phyloP scores from a whole-genome alignment of 2,888 invertebrate species.

The Cheilosia impressa region DNA sequence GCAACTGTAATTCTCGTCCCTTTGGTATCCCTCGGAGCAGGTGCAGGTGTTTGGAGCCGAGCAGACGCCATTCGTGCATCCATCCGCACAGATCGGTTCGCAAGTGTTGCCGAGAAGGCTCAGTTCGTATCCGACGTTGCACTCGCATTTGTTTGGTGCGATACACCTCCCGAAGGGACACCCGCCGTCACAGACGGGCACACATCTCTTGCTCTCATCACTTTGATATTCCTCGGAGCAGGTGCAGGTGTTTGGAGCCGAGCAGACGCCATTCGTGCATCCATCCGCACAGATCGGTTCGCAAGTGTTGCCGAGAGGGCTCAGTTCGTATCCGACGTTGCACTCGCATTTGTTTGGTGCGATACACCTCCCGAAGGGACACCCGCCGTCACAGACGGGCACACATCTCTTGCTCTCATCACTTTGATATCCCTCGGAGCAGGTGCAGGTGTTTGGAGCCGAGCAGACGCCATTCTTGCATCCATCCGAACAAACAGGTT shows the following conservation, averaged over 20 bases:
- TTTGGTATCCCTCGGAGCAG: constrained; percentile 80
- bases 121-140: constrained; percentile 81
- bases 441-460: constrained; percentile 79
- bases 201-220: constrained; percentile 77
- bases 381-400: constrained; percentile 78
- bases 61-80: constrained; percentile 73
- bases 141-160: constrained; percentile 84
- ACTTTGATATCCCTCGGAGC: constrained; percentile 79
- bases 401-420: constrained; percentile 6
- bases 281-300: constrained; percentile 84
- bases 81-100: constrained; percentile 78
- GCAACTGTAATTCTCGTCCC: neutral
- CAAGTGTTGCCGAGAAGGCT: constrained; percentile 77
- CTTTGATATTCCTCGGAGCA: constrained; percentile 79
- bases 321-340: constrained; percentile 47
- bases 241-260: constrained; percentile 84
- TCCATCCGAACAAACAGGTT: constrained; percentile 78
- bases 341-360: constrained; percentile 68
- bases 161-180: constrained; percentile 84
- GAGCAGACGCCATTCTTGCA: constrained; percentile 76
- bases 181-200: constrained; percentile 80
- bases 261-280: neutral
- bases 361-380: constrained; percentile 50
- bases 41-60: constrained; percentile 79
- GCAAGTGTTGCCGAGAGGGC: constrained; percentile 78